Conservation (phyloP, 2,113 vertebrate genomes). For the Puma concolor region DNA sequence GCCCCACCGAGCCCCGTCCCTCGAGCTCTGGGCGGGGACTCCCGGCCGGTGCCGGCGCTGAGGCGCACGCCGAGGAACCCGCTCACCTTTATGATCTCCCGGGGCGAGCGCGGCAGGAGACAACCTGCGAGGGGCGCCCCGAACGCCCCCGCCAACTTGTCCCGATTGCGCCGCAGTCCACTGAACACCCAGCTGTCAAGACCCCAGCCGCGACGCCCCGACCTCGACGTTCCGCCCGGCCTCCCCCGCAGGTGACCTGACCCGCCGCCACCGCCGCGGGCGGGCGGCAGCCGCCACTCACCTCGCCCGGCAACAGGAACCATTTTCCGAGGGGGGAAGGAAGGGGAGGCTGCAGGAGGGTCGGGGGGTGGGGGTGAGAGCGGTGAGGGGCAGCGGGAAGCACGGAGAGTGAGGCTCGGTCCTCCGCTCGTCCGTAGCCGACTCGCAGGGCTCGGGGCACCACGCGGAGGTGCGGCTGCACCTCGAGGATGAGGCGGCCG, state of each 20-base stretch:
- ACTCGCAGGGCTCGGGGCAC: not conserved
- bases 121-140: slow-evolving; percentile 1
- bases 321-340: slow-evolving; percentile 65
- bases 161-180: not conserved
- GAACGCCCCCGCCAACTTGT: slow-evolving; percentile 54
- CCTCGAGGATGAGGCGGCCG: slow-evolving; percentile 46
- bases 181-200: not conserved
- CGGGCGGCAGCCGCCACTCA: slow-evolving; percentile 72
- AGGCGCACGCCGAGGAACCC: not conserved
- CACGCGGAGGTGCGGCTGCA: slow-evolving; percentile 63
- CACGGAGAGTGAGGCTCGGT: not conserved
- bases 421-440: not conserved
- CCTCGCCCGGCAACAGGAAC: slow-evolving; percentile 72
- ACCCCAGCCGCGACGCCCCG: not conserved
- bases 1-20: not conserved
- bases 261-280: slow-evolving; percentile 33
- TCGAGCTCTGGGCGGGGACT: not conserved
- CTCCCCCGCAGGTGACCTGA: slow-evolving; percentile 67
- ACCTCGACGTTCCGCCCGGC: not conserved
- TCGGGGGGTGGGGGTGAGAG: not conserved
- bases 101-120: not conserved
- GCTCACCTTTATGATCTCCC: slow-evolving; percentile 70
- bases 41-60: not conserved
- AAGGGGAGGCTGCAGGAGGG: slow-evolving; percentile 14
- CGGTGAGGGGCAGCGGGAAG: not conserved